Evolutionary conservation across 2,113 vertebrate genomes (phyloP), one percentile per base, ranked within the genome.

Genomic region (Mirounga angustirostris): DNA sequence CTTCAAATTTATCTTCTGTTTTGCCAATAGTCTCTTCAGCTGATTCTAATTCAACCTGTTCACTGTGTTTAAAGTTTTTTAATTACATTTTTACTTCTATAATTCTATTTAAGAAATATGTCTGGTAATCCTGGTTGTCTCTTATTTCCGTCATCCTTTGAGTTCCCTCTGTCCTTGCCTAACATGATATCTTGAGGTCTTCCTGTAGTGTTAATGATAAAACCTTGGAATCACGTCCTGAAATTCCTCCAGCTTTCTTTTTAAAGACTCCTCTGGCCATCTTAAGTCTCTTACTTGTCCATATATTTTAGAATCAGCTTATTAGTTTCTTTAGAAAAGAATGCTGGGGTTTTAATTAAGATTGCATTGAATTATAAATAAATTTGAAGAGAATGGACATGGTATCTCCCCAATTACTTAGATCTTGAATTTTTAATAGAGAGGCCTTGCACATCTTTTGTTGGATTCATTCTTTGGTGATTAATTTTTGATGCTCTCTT

Each of bases 401-500:
- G 18, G 50, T 30, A 52, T 59, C 58, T 50, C 36, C 12, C 30
- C 50, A 19, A 89, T 93, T 83, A 89, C 82, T 87, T 92, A 95
- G 74, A 28, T 21, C 33, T 61, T 95, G 79, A 61, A 67, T 84
- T 67, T 76, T 76, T 65, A 90, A 67, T 67, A 90, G 58, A 43
- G 79, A 84, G 59, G 28, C 10, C 65, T 81, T 81, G 3, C 43
- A 22, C 36, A 24, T 80, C 21, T 73, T 92, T 88, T 74, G 19
- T 63, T 65, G 74, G 36, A 50, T 54, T 89, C 58, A 88, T 74
- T 88, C 67, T 93, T 82, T 89, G 22, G 78, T 89, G 74, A 58
- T 93, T 96, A 96, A 76, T 65, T 83, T 92, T 89, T 82, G 36
- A 88, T 76, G 65, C 40, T 82, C 40, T 65, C 73, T 91, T 93